A percentile compares a stretch with the other conserved stretches of the same genome.
phyloP scores from a whole-genome alignment of 2,888 invertebrate species.

The Pandemis corylana region DNA sequence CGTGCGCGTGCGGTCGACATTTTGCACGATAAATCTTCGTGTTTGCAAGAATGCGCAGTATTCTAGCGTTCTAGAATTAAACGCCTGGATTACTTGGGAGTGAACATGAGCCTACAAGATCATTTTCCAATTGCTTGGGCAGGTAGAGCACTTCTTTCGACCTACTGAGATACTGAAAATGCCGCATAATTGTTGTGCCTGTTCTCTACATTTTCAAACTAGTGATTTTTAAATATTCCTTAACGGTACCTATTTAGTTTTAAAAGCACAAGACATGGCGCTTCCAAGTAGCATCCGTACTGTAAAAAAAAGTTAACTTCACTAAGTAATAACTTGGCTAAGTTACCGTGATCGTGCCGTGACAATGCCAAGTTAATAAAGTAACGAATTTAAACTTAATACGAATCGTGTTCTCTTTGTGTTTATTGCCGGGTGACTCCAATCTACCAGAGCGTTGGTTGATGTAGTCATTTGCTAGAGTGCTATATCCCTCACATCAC shows the following conservation, averaged over 20 bases:
- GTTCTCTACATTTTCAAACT: no score
- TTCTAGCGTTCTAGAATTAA: background rate
- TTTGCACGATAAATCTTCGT: slow-evolving; percentile 20
- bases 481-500: no score
- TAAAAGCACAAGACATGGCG: no score
- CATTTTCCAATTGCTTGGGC: no score
- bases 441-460: slow-evolving; percentile 6
- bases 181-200: no score
- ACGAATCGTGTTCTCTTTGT: slow-evolving; percentile 19
- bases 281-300: background rate
- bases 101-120: no score
- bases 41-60: slow-evolving; percentile 5
- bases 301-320: slow-evolving; percentile 2
- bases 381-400: slow-evolving; percentile 20
- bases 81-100: background rate
- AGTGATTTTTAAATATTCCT: no score
- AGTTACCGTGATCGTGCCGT: slow-evolving; percentile 16
- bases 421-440: background rate
- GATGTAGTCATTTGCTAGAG: background rate
- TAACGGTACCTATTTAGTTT: no score
- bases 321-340: slow-evolving; percentile 1
- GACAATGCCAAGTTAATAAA: slow-evolving; percentile 15
- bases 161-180: no score
- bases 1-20: slow-evolving; percentile 18
- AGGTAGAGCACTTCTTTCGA: no score